A percentile compares a stretch with the other conserved stretches of the same genome.
phyloP scores from a whole-genome alignment of 2,113 vertebrate genomes.

The Tragelaphus scriptus region DNA sequence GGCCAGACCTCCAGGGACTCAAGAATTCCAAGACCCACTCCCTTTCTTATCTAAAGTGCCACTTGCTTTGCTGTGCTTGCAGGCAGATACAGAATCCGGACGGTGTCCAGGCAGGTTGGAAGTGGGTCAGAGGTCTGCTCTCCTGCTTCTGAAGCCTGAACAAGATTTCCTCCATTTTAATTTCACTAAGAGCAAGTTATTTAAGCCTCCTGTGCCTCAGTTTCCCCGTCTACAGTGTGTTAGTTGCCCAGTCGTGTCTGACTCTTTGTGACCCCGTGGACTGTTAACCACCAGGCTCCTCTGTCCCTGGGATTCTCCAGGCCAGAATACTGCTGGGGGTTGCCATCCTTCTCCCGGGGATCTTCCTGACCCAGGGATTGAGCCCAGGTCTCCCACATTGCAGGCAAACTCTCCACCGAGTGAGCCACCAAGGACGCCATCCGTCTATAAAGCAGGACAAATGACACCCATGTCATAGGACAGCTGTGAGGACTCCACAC shows the following conservation, averaged over 20 bases:
- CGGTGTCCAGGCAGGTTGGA: neutral
- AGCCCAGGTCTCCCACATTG: neutral
- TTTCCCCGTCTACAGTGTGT: neutral
- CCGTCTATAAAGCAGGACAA: neutral
- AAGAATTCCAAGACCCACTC: neutral
- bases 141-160: neutral
- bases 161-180: neutral
- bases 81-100: neutral
- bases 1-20: neutral
- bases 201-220: neutral
- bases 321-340: neutral
- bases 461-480: neutral
- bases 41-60: neutral
- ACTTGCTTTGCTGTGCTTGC: neutral
- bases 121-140: neutral
- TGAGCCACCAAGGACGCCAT: neutral
- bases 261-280: neutral
- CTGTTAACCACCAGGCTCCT: neutral
- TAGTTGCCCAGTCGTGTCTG: neutral
- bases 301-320: neutral
- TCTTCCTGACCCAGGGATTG: neutral
- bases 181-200: neutral
- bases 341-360: neutral
- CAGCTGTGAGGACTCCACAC: neutral
- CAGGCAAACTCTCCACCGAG: neutral